Evolutionary conservation across 2,888 invertebrate species (phyloP), one percentile per base, ranked within the genome.

Genomic region (Eupithecia subfuscata): DNA sequence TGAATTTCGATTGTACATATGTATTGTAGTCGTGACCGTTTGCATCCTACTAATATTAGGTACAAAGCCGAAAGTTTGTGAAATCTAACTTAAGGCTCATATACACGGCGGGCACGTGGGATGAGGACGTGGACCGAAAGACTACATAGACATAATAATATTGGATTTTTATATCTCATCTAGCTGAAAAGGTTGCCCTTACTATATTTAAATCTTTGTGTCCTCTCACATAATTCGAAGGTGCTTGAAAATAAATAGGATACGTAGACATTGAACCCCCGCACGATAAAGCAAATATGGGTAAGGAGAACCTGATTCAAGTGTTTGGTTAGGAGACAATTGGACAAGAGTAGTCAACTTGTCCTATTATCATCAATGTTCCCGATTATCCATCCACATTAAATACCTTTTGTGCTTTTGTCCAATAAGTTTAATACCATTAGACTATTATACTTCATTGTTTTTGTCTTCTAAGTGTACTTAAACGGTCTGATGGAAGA

Each of bases 241-340:
- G 18, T 43, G 14, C 22, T 37, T 37, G 7, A 67, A 67, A 37
- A 65, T 40, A 40, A 65, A 34, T 37, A n/a, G 40, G 37, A 7
- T 11, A 56, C 11, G 56, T 56, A 22, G 11, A 64, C 14, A 30
- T 16, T 18, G 30, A 52, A n/a, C n/a, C n/a, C 16, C 8, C 16
- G 63, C 30, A 34, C 63, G 67, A 43, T 9, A 25, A 43, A 43
- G 67, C 43, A 43, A 67, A 67, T 67, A 67, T 67, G 9, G 43
- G 7, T 43, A 22, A 67, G 22, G 67, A 67, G 43, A 14, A 25
- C 18, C 14, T 12, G 22, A 43, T 43, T 67, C 67, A 67, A 67
- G 43, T 67, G 22, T 67, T 67, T 67, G 67, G 67, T 67, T 67
- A 67, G 56, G 56, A 56, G 22, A 56, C 67, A 67, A 67, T 67